Evolutionary conservation across 2,888 invertebrate species (phyloP).

Genomic region (Barypeithes pellucidus): DNA sequence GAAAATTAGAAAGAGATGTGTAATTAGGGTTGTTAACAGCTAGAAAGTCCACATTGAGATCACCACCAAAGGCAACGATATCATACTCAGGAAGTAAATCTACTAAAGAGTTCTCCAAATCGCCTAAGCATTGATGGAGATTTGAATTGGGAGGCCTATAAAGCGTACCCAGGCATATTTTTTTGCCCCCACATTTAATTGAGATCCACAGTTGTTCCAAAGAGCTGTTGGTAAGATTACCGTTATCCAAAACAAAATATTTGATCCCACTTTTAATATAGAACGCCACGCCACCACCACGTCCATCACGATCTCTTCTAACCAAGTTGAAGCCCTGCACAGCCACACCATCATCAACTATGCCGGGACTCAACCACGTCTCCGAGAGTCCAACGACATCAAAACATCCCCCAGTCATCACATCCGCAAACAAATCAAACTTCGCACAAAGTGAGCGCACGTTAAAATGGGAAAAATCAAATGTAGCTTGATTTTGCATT

Average conservation of each 20-base stretch:
- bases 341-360: too few relatives aligned
- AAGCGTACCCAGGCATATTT: background rate
- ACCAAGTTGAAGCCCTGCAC: too few relatives aligned
- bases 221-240: background rate
- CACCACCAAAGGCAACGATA: constrained; percentile 1
- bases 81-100: background rate
- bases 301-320: too few relatives aligned
- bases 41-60: background rate
- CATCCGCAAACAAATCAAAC: background rate
- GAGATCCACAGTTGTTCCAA: constrained; percentile 1
- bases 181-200: background rate
- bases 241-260: background rate
- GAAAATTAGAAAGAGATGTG: background rate
- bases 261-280: too few relatives aligned
- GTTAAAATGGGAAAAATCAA: too few relatives aligned
- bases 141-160: constrained; percentile 6
- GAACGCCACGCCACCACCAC: too few relatives aligned
- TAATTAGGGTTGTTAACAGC: background rate
- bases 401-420: too few relatives aligned
- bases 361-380: too few relatives aligned
- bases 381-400: too few relatives aligned
- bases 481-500: too few relatives aligned
- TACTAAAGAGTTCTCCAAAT: background rate
- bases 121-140: background rate
- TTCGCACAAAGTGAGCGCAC: too few relatives aligned